Conservation (phyloP, 64 coral and sea anemone species). For the Actinia equina region DNA sequence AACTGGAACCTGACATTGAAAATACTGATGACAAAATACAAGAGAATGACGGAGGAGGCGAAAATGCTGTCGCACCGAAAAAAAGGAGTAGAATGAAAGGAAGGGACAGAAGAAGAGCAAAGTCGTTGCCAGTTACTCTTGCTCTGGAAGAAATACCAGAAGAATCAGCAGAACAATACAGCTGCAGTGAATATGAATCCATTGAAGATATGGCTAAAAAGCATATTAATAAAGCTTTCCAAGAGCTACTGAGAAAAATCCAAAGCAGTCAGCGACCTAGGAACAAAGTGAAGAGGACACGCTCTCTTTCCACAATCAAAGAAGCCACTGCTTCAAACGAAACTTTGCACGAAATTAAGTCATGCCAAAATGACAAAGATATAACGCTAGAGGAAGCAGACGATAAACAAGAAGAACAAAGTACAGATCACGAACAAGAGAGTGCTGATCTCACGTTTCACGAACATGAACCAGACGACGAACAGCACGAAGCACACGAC, state of each 20-base stretch:
- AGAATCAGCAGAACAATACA: neutral
- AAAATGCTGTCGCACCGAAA: neutral
- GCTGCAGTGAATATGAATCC: neutral
- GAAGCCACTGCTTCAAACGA: neutral
- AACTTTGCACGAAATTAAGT: neutral
- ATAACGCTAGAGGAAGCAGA: neutral
- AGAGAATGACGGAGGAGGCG: neutral
- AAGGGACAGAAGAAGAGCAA: neutral
- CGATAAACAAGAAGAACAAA: neutral
- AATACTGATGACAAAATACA: neutral
- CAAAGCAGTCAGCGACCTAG: neutral
- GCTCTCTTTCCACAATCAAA: conserved; percentile 7
- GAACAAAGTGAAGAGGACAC: neutral
- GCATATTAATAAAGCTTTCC: conserved; percentile 1
- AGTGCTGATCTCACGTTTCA: neutral
- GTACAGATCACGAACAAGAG: neutral
- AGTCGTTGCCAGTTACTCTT: neutral
- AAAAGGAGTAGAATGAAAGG: neutral
- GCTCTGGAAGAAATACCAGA: conserved; percentile 1
- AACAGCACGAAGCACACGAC: neutral
- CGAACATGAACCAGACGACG: neutral
- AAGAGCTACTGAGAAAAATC: neutral
- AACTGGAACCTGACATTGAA: neutral
- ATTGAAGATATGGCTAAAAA: neutral
- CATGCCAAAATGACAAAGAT: neutral